phyloP scores from a whole-genome alignment of 1,140 invertebrate genomes.

The Saxidomus purpurata region DNA sequence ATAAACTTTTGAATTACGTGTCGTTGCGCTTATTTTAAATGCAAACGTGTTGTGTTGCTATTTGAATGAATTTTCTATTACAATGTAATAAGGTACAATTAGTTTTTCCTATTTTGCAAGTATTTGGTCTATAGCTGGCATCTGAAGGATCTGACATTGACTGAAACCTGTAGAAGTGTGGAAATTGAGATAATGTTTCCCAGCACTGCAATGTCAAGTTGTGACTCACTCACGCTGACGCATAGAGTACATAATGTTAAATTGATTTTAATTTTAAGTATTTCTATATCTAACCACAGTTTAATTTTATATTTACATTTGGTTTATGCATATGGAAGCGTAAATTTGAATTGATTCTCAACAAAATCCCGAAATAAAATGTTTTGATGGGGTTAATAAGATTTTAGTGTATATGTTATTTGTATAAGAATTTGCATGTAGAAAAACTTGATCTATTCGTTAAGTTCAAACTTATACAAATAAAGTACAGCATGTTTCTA shows the following conservation, averaged over 20 bases:
- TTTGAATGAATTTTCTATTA: slow-evolving; percentile 27
- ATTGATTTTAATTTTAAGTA: slow-evolving; percentile 49
- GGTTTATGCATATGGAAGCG: slow-evolving; percentile 34
- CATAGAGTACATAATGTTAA: slow-evolving; percentile 38
- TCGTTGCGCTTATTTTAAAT: not conserved
- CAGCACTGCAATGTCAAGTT: slow-evolving; percentile 30
- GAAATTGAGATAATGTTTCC: not conserved
- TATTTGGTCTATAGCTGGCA: not conserved
- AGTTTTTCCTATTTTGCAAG: slow-evolving; percentile 23
- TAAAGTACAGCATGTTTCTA: no score
- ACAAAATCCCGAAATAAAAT: slow-evolving; percentile 24
- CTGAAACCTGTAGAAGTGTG: not conserved
- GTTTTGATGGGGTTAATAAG: slow-evolving; percentile 34
- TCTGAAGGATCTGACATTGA: not conserved
- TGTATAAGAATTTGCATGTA: not conserved
- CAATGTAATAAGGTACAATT: slow-evolving; percentile 25
- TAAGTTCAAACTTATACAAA: no score
- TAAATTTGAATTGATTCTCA: slow-evolving; percentile 48
- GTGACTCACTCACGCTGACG: not conserved
- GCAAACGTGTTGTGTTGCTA: not conserved
- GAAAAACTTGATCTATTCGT: not conserved
- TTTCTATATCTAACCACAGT: slow-evolving; percentile 15
- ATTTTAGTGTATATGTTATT: slow-evolving; percentile 15
- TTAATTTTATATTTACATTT: slow-evolving; percentile 25
- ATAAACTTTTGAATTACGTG: slow-evolving; percentile 5